Evolutionary conservation across 1,140 invertebrate genomes (phyloP).

Genomic region (Maniola jurtina): DNA sequence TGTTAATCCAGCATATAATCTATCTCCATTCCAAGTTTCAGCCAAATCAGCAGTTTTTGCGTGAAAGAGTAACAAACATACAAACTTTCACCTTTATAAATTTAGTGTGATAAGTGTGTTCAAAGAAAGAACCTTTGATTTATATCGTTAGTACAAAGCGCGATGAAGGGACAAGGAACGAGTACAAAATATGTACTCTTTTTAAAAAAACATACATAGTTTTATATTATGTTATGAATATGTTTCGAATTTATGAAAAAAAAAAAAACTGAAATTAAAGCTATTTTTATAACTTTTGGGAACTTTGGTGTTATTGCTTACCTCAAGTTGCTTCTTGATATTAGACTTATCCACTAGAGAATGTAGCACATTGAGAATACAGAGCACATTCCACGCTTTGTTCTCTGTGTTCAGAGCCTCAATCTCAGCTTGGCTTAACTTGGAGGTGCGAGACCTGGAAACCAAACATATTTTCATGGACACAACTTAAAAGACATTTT

Average conservation of each 20-base stretch:
- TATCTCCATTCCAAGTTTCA: too few relatives aligned
- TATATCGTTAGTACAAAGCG: too few relatives aligned
- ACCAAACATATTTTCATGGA: not conserved
- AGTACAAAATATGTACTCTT: too few relatives aligned
- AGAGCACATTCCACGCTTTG: constrained; percentile 99
- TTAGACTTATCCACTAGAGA: constrained; percentile 99
- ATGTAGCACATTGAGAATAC: constrained; percentile 98
- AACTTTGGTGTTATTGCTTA: constrained; percentile 46
- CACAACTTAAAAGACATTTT: too few relatives aligned
- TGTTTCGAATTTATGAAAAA: not conserved
- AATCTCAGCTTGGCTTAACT: constrained; percentile 91
- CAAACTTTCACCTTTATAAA: too few relatives aligned
- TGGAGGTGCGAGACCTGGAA: constrained; percentile 87
- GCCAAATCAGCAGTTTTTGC: too few relatives aligned
- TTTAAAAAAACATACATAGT: too few relatives aligned
- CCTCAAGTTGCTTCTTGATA: constrained; percentile 98
- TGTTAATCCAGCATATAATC: too few relatives aligned
- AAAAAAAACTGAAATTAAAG: not conserved
- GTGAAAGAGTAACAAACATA: too few relatives aligned
- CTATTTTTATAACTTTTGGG: not conserved
- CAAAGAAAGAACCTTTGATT: too few relatives aligned
- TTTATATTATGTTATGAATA: not conserved
- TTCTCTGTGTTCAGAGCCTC: constrained; percentile 89
- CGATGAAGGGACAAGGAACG: too few relatives aligned
- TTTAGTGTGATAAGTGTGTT: too few relatives aligned